Percentiles rank a stretch among this genome's conserved stretches.
phyloP scores from a whole-genome alignment of 2,888 invertebrate species.

The Macaria liturata region DNA sequence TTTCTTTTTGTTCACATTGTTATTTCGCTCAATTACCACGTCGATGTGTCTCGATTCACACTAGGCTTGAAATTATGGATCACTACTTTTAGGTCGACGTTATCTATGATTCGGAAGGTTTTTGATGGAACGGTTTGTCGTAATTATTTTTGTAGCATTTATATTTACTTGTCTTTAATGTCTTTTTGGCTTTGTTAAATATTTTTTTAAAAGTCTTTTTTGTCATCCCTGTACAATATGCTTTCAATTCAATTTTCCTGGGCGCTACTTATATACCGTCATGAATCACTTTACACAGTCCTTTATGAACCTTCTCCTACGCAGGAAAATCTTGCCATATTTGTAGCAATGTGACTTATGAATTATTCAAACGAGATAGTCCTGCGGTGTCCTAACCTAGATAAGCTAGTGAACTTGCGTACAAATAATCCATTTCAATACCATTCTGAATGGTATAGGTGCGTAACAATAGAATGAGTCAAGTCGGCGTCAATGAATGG shows the following conservation, averaged over 20 bases:
- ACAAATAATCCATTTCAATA: slow-evolving; percentile 42
- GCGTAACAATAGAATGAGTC: slow-evolving; percentile 38
- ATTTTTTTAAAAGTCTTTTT: too few relatives aligned
- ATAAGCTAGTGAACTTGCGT: slow-evolving; percentile 40
- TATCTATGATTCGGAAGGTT: slow-evolving; percentile 29
- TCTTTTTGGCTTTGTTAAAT: too few relatives aligned
- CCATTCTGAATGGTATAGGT: slow-evolving; percentile 13
- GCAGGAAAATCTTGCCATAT: slow-evolving; percentile 42
- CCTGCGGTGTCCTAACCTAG: slow-evolving; percentile 53
- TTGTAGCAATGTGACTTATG: slow-evolving; percentile 39
- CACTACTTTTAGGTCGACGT: slow-evolving; percentile 26
- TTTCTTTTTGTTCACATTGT: too few relatives aligned
- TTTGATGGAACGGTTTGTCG: slow-evolving; percentile 39
- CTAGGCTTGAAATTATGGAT: slow-evolving; percentile 19
- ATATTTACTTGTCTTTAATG: too few relatives aligned
- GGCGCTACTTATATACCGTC: too few relatives aligned
- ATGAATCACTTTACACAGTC: too few relatives aligned
- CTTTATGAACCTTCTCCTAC: too few relatives aligned
- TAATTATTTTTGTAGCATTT: not conserved
- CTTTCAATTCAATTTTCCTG: too few relatives aligned
- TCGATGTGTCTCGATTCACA: slow-evolving; percentile 16
- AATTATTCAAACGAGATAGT: slow-evolving; percentile 47
- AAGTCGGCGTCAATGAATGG: slow-evolving; percentile 32
- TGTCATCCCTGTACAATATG: too few relatives aligned
- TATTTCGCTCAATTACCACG: slow-evolving; percentile 8